Evolutionary conservation across 2,888 invertebrate species (phyloP).

Genomic region (Ectobius pallidus): DNA sequence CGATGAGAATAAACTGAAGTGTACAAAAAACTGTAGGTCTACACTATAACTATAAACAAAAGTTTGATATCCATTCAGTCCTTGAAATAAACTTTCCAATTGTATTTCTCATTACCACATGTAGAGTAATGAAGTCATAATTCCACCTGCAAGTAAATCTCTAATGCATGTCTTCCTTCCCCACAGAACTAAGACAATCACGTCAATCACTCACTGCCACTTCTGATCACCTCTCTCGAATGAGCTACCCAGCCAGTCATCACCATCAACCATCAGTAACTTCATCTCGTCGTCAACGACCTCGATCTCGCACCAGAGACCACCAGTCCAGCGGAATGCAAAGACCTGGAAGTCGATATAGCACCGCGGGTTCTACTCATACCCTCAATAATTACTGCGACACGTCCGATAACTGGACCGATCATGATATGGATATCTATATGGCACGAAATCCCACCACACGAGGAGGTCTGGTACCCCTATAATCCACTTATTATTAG

Average conservation of each 20-base stretch:
- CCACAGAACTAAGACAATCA: slow-evolving; percentile 81
- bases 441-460: slow-evolving; percentile 91
- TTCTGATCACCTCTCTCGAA: slow-evolving; percentile 79
- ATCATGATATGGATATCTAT: slow-evolving; percentile 95
- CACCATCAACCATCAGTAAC: slow-evolving; percentile 60
- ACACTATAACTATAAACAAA: no score
- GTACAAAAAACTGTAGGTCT: no score
- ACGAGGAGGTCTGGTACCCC: slow-evolving; percentile 82
- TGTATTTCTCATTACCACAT: no score
- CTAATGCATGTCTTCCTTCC: no score
- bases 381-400: slow-evolving; percentile 86
- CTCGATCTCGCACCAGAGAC: slow-evolving; percentile 78
- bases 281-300: slow-evolving; percentile 61
- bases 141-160: no score
- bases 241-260: slow-evolving; percentile 71
- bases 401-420: slow-evolving; percentile 87
- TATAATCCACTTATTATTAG: slow-evolving; percentile 57
- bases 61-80: no score
- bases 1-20: no score
- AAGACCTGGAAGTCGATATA: slow-evolving; percentile 77
- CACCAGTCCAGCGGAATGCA: slow-evolving; percentile 59
- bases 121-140: no score
- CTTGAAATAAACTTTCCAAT: no score
- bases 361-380: slow-evolving; percentile 79
- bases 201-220: slow-evolving; percentile 83